These are phyloP conservation scores for Lordiphosa collinella DNA, from an alignment of 1,140 invertebrate species.

Conservation along the genomic window DNA sequence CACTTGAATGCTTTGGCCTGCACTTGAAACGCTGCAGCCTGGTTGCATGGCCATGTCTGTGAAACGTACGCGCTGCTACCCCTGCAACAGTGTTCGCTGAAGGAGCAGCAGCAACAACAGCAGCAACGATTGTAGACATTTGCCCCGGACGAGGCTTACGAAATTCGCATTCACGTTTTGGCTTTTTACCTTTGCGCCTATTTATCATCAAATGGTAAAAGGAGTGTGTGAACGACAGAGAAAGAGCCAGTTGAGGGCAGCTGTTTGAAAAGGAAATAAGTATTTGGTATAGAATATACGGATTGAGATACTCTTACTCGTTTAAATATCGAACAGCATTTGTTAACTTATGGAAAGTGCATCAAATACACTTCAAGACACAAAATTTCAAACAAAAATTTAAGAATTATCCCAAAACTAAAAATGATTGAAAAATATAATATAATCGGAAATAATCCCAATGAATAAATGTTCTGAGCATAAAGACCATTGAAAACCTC, in stretches of 20 bases:
- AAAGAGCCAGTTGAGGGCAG: slow-evolving; percentile 24
- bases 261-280: slow-evolving; percentile 47
- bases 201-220: slow-evolving; percentile 69
- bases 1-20: slow-evolving; percentile 35
- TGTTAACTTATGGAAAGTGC: not conserved
- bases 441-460: too few relatives aligned
- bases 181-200: slow-evolving; percentile 76
- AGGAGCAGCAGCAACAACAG: not conserved
- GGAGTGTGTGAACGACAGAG: not conserved
- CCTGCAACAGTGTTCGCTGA: not conserved
- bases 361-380: too few relatives aligned
- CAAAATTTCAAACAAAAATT: too few relatives aligned
- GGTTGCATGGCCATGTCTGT: slow-evolving; percentile 6
- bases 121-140: slow-evolving; percentile 1
- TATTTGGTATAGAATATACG: not conserved
- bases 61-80: not conserved
- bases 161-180: slow-evolving; percentile 75
- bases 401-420: too few relatives aligned
- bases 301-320: slow-evolving; percentile 16
- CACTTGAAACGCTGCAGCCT: slow-evolving; percentile 26
- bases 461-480: too few relatives aligned
- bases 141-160: slow-evolving; percentile 34
- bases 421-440: too few relatives aligned
- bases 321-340: too few relatives aligned
- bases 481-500: too few relatives aligned